Evolutionary conservation across 2,797 vertebrate species (phyloP).

Genomic region (Sebastes steindachneri): DNA sequence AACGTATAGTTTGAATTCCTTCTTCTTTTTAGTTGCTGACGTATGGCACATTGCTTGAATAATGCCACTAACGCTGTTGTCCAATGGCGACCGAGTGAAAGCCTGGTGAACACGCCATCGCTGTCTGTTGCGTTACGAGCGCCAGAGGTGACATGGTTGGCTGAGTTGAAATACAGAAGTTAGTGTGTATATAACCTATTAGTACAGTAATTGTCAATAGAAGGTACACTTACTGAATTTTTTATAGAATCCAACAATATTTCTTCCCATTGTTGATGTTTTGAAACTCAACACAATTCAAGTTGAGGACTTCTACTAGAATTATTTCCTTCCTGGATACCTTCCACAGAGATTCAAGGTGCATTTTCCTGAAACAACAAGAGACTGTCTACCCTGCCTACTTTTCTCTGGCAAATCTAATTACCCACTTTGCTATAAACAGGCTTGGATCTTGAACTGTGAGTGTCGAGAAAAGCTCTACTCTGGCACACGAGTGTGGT

Average conservation of each 20-base stretch:
- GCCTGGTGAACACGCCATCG: too few relatives aligned
- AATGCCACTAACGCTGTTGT: too few relatives aligned
- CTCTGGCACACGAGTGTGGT: background rate
- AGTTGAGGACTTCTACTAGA: background rate
- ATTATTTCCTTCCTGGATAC: background rate
- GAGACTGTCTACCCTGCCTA: background rate
- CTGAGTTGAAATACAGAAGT: too few relatives aligned
- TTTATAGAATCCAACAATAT: background rate
- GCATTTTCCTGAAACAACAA: background rate
- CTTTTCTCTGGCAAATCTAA: slow-evolving; percentile 11
- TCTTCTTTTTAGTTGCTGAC: too few relatives aligned
- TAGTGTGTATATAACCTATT: background rate
- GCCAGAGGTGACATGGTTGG: too few relatives aligned
- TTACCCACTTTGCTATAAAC: slow-evolving; percentile 23
- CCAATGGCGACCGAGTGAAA: too few relatives aligned
- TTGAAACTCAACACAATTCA: background rate
- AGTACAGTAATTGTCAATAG: background rate
- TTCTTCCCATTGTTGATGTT: background rate
- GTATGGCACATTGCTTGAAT: too few relatives aligned
- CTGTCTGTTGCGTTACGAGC: too few relatives aligned
- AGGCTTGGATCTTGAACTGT: slow-evolving; percentile 13
- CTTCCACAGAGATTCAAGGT: background rate
- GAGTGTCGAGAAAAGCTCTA: slow-evolving; percentile 1
- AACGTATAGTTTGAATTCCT: too few relatives aligned
- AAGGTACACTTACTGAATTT: background rate